Evolutionary conservation across 53 echinoderm and acorn worm species (phyloP).

Genomic region (Echinarachnius parma): DNA sequence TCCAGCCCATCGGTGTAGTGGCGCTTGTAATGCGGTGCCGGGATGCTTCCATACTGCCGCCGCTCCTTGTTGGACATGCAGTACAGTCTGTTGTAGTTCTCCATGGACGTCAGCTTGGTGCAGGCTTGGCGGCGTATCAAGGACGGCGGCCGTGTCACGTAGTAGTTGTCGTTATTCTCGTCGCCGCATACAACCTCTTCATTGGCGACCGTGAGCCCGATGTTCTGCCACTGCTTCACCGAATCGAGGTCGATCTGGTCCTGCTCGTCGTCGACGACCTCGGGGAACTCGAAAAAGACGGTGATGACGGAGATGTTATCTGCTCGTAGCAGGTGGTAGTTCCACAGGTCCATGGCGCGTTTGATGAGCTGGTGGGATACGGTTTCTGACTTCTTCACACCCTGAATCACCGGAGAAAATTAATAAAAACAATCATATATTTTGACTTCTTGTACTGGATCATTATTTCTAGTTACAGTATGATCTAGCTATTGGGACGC

Average conservation of each 20-base stretch:
- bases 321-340: constrained; percentile 74
- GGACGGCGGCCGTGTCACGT: constrained; percentile 31
- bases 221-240: constrained; percentile 53
- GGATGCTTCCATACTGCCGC: constrained; percentile 10
- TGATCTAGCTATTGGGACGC: too few relatives aligned
- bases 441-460: too few relatives aligned
- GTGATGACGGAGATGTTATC: constrained; percentile 92
- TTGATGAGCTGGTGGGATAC: constrained; percentile 79
- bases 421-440: background rate
- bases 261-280: constrained; percentile 48
- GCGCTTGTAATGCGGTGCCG: constrained; percentile 28
- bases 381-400: constrained; percentile 54
- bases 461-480: too few relatives aligned
- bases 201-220: constrained; percentile 32
- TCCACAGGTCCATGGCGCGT: constrained; percentile 83
- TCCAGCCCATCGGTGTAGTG: constrained; percentile 33
- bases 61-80: constrained; percentile 46
- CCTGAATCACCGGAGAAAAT: constrained; percentile 19
- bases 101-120: constrained; percentile 58
- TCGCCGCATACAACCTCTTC: constrained; percentile 29
- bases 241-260: constrained; percentile 51
- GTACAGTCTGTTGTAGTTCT: constrained; percentile 53
- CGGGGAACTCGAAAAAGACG: constrained; percentile 77
- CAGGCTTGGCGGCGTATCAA: constrained; percentile 53
- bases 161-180: constrained; percentile 31